Evolutionary conservation across 1,140 invertebrate species (phyloP), one percentile per base, ranked within the genome.

Genomic region (Drosophila arawakana): DNA sequence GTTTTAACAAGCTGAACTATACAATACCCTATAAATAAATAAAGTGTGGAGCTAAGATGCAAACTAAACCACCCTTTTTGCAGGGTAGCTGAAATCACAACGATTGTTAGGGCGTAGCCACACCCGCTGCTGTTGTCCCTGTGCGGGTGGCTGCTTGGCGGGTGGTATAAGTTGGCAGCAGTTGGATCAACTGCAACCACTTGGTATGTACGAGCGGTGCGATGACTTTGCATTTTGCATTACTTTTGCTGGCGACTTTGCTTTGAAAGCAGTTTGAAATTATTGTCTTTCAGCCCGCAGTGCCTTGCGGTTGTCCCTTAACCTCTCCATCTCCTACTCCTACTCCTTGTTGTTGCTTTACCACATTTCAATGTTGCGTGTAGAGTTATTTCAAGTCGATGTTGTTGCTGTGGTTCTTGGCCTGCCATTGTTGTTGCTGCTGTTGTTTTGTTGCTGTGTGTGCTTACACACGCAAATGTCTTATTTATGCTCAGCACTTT

Each of bases 401-500:
- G 62, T 69, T 84, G 73, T 76, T 81, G 73, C 35, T 69, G 49
- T 62, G 54, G 50, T 62, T 61, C 21, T 65, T 55, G 37, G 35
- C 18, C 39, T 57, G 43, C 52, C 13, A 46, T 37, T 46, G 57
- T 49, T 50, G n/a, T 37, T 46, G 57, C 39, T 50, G n/a, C 35
- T 69, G 58, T 60, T 52, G 18, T 54, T 52, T 3, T 9, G 44
- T 37, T 69, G 59, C 25, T 57, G 30, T 73, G 55, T 68, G 73
- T 82, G 82, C 79, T 86, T 82, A 77, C 83, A 86, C 83, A 82
- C 83, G 83, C 83, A 86, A 86, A 88, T 89, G 84, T 88, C 84
- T 88, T 88, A 88, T 88, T 88, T 89, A 88, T 88, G 84, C 84
- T 90, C 83, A 88, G 83, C 84, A 88, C 76, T 88, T 88, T 88